Percentiles rank a stretch among this genome's conserved stretches.
phyloP scores from a whole-genome alignment of 2,888 invertebrate species.

The Bombylius major region DNA sequence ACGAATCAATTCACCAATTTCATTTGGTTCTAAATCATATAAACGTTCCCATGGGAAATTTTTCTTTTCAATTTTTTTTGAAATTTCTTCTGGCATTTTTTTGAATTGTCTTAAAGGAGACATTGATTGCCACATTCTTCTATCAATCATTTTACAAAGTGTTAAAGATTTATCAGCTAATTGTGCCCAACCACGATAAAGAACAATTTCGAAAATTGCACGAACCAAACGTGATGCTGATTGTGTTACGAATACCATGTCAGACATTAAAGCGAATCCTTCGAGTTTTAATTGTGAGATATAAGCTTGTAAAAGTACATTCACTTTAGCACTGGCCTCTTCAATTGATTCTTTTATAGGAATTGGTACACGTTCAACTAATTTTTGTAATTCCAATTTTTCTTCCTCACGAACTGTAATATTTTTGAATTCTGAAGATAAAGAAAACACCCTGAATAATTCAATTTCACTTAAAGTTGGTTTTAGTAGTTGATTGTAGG shows the following conservation, averaged over 20 bases:
- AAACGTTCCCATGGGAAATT: slow-evolving; percentile 88
- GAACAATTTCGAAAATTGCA: slow-evolving; percentile 94
- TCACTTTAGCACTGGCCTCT: slow-evolving; percentile 89
- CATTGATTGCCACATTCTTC: slow-evolving; percentile 99
- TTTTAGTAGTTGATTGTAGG: slow-evolving; percentile 91
- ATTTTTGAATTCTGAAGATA: slow-evolving; percentile 92
- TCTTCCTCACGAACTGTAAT: slow-evolving; percentile 92
- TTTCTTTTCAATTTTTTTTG: slow-evolving; percentile 97
- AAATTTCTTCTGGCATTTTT: slow-evolving; percentile 93
- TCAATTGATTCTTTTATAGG: slow-evolving; percentile 98
- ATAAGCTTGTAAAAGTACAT: slow-evolving; percentile 91
- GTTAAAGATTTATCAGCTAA: slow-evolving; percentile 90
- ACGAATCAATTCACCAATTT: slow-evolving; percentile 71
- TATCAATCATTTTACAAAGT: slow-evolving; percentile 97
- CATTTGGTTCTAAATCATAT: slow-evolving; percentile 92
- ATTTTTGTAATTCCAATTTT: slow-evolving; percentile 88
- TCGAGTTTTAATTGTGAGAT: slow-evolving; percentile 97
- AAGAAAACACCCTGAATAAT: slow-evolving; percentile 91
- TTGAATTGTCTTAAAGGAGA: slow-evolving; percentile 92
- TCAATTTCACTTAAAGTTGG: slow-evolving; percentile 96
- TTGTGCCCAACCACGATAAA: slow-evolving; percentile 91
- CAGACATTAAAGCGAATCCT: slow-evolving; percentile 96
- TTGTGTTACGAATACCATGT: slow-evolving; percentile 99
- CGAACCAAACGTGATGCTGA: slow-evolving; percentile 89
- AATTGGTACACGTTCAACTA: slow-evolving; percentile 86